phyloP scores from a whole-genome alignment of 2,888 invertebrate species.

The Drosophila percnosoma region DNA sequence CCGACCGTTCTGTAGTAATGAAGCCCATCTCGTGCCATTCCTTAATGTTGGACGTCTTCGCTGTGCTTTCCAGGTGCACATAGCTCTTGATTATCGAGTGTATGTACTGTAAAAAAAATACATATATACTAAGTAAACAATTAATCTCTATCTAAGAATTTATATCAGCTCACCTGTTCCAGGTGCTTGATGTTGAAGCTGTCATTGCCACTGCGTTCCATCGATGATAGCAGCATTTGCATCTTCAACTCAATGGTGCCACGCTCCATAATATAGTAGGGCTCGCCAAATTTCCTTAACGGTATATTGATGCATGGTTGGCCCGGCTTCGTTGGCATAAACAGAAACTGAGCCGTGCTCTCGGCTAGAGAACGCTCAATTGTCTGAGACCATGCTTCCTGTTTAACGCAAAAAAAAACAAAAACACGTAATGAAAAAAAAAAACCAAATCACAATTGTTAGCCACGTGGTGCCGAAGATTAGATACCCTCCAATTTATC shows the following conservation, averaged over 20 bases:
- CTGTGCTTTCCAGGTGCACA: constrained; percentile 88
- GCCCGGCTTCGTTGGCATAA: constrained; percentile 86
- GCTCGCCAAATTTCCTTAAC: constrained; percentile 88
- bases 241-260: constrained; percentile 89
- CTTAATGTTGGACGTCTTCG: constrained; percentile 86
- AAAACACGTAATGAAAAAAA: constrained; percentile 5
- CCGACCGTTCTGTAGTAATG: constrained; percentile 86
- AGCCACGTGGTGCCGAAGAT: not conserved
- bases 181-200: constrained; percentile 73
- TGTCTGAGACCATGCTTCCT: constrained; percentile 90
- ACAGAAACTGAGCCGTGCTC: constrained; percentile 89
- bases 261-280: constrained; percentile 89
- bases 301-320: constrained; percentile 80
- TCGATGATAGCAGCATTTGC: constrained; percentile 67
- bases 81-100: constrained; percentile 91
- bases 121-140: constrained; percentile 28
- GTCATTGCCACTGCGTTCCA: constrained; percentile 57
- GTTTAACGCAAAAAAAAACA: constrained; percentile 16
- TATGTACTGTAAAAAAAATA: constrained; percentile 87
- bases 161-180: constrained; percentile 67
- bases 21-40: constrained; percentile 88
- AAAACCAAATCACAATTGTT: not conserved
- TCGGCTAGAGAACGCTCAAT: constrained; percentile 89
- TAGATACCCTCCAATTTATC: not conserved
- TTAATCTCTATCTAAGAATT: not conserved